Base-by-base conservation (phyloP, 2,113 vertebrate species). In the Aplodontia rufa region DNA sequence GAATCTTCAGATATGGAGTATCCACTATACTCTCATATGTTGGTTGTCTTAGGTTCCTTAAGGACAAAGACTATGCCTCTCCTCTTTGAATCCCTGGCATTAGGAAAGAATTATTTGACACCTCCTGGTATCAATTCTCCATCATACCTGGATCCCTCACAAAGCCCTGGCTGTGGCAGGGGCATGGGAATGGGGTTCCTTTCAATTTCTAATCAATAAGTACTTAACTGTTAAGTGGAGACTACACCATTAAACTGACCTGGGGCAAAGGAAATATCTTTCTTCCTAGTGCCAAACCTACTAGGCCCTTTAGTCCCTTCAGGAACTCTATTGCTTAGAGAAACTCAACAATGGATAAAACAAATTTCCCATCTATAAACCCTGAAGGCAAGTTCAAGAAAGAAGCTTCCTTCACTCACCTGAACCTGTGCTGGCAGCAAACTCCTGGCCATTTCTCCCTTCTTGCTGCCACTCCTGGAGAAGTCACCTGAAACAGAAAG, bases 351-450 rank as follows among this genome's bases (percentile, higher is more conserved):
- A 86, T 1, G 5, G 24, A 16, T 1, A 9, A 64, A 35, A 32
- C 37, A 13, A 40, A 53, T 24, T 26, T 4, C 4, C 16, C 5
- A 42, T 32, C 35, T 42, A 74, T 28, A 28, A 75, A 69, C 30
- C 51, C 16, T 12, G 13, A 84, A 80, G 35, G 45, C 35, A 76
- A 76, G 37, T 68, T 90, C 51, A 81, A 62, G 62, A 74, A 66
- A 78, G 60, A 75, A 75, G 42, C 42, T 87, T n/a, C 1, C 45
- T 79, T 83, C 49, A 89, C 97, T 90, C 90, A 97, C 97, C 96
- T 87, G 90, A 72, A n/a, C 42, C 40, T 51, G 90, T 71, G 66
- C 76, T 62, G 94, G 71, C 72, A 84, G 53, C 84, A 95, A 68
- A 17, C 90, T 69, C 47, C 53, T 42, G 74, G 92, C 87, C 97